phyloP scores from a whole-genome alignment of 2,888 invertebrate genomes.

The Drosophila conformis region DNA sequence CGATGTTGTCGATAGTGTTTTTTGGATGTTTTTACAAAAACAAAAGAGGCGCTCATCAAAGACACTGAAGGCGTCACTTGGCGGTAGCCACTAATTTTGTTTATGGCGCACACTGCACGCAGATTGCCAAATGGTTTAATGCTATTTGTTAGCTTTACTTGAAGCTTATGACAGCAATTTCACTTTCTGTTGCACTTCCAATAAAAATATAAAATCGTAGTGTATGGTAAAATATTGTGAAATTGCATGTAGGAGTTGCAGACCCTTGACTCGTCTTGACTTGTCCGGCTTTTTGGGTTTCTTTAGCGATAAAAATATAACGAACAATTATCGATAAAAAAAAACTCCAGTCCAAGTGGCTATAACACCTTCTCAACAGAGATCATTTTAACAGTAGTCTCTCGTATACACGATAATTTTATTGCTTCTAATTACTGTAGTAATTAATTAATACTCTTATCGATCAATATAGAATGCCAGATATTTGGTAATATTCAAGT shows the following conservation, averaged over 20 bases:
- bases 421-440: neutral
- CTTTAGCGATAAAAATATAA: neutral
- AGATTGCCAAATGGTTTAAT: constrained; percentile 66
- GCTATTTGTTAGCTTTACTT: constrained; percentile 39
- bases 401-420: neutral
- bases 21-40: constrained; percentile 9
- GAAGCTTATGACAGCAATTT: constrained; percentile 58
- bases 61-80: constrained; percentile 36
- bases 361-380: neutral
- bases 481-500: constrained; percentile 27
- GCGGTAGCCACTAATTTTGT: constrained; percentile 44
- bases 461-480: constrained; percentile 3
- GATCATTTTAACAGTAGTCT: neutral
- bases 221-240: neutral
- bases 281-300: neutral
- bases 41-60: constrained; percentile 55
- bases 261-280: neutral
- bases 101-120: constrained; percentile 19
- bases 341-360: neutral
- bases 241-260: neutral
- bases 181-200: constrained; percentile 58
- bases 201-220: constrained; percentile 4
- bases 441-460: neutral
- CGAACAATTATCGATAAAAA: neutral
- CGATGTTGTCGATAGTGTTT: constrained; percentile 30